These are phyloP conservation scores for Proisotoma minuta DNA, from an alignment of 2,888 invertebrate genomes.

Conservation along the genomic window DNA sequence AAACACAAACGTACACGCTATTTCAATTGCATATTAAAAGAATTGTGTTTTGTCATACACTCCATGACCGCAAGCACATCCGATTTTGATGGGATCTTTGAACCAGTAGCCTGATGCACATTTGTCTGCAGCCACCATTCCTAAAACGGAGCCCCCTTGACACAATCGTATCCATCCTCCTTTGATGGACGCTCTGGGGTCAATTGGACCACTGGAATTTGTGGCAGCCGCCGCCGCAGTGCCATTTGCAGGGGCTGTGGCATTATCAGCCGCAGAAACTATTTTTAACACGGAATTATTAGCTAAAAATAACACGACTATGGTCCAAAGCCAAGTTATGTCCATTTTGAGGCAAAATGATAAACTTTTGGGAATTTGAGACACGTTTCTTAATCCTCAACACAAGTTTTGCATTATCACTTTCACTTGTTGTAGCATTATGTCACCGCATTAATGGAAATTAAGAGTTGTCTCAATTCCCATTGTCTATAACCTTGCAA, in stretches of 20 bases:
- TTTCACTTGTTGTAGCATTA: not conserved
- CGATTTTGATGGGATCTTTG: slow-evolving; percentile 21
- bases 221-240: not conserved
- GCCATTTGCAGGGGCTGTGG: not conserved
- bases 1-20: not conserved
- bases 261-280: not conserved
- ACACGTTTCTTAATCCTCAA: too few relatives aligned
- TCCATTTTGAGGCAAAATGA: not conserved
- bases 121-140: slow-evolving; percentile 9
- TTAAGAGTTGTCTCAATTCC: not conserved
- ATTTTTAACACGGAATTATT: too few relatives aligned
- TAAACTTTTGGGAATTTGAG: too few relatives aligned
- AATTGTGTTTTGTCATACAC: slow-evolving; percentile 25
- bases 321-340: not conserved
- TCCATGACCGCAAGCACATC: slow-evolving; percentile 38
- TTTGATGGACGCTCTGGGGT: too few relatives aligned
- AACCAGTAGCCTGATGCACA: slow-evolving; percentile 38
- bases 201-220: not conserved
- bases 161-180: slow-evolving; percentile 30
- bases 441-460: not conserved
- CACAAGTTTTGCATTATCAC: not conserved
- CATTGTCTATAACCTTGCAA: not conserved
- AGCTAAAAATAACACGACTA: not conserved
- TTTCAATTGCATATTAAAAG: not conserved
- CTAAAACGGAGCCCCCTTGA: slow-evolving; percentile 18